Evolutionary conservation across 2,797 vertebrate species (phyloP).

Genomic region (Macropodus opercularis): DNA sequence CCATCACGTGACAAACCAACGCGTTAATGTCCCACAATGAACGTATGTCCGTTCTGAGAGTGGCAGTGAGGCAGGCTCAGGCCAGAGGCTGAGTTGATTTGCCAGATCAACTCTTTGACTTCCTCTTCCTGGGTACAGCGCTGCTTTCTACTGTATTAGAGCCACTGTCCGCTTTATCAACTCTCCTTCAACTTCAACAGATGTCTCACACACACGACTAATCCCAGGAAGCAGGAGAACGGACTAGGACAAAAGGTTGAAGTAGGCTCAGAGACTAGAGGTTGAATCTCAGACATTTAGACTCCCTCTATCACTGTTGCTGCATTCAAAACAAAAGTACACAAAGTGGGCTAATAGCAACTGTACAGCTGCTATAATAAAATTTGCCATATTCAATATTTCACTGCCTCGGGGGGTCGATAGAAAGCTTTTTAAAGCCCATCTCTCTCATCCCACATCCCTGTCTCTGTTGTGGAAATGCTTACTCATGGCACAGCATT

Average conservation of each 20-base stretch:
- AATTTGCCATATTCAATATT: constrained; percentile 1
- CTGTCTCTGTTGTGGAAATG: constrained; percentile 14
- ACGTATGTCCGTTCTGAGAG: no score
- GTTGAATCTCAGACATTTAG: constrained; percentile 34
- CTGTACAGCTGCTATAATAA: background rate
- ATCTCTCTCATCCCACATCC: background rate
- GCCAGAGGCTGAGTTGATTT: no score
- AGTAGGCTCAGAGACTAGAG: constrained; percentile 10
- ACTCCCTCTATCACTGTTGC: constrained; percentile 16
- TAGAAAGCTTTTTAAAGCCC: background rate
- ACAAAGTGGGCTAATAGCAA: background rate
- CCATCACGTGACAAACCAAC: no score
- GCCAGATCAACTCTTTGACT: constrained; percentile 1
- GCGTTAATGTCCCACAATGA: no score
- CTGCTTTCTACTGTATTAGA: no score
- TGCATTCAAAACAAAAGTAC: background rate
- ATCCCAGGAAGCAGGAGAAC: constrained; percentile 13
- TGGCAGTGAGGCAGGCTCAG: no score
- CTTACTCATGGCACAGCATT: constrained; percentile 32
- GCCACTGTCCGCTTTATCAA: background rate
- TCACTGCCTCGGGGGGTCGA: background rate
- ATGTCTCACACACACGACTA: constrained; percentile 11
- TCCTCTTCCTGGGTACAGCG: background rate
- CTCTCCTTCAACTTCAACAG: constrained; percentile 7
- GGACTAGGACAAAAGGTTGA: constrained; percentile 22